Conservation (phyloP, 2,888 invertebrate species). For the Plutella xylostella region DNA sequence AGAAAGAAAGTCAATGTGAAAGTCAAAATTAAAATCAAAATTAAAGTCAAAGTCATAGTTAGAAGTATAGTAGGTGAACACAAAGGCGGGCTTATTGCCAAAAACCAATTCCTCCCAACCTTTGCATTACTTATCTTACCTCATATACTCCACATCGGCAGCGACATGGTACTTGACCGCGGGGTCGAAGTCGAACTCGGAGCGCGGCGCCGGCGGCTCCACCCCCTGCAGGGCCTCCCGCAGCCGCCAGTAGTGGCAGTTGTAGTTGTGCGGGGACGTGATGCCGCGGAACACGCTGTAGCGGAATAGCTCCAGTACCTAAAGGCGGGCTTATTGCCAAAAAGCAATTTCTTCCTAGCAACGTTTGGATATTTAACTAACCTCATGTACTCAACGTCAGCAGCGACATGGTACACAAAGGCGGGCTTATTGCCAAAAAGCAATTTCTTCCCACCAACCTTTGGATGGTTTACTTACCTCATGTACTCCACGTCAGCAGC, state of each 20-base stretch:
- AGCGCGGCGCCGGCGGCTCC: constrained; percentile 73
- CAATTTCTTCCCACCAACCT: no score
- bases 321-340: no score
- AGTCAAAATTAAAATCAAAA: no score
- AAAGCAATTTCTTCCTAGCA: no score
- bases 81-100: no score
- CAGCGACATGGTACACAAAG: constrained; percentile 76
- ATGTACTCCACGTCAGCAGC: constrained; percentile 74
- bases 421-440: no score
- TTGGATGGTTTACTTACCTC: no score
- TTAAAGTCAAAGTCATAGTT: no score
- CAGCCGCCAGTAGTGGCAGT: constrained; percentile 76
- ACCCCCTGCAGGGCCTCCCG: constrained; percentile 74
- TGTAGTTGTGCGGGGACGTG: constrained; percentile 70
- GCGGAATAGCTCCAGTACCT: constrained; percentile 78
- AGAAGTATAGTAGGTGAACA: no score
- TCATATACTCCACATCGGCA: constrained; percentile 76
- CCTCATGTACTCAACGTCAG: constrained; percentile 76
- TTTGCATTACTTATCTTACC: constrained; percentile 41
- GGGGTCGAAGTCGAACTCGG: constrained; percentile 79
- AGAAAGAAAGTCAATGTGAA: no score
- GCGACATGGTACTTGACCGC: constrained; percentile 82
- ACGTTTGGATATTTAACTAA: constrained; percentile 27
- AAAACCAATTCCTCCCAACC: constrained; percentile 29
- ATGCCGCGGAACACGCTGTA: constrained; percentile 76